Percentiles rank a stretch among this genome's conserved stretches.
phyloP scores from a whole-genome alignment of 2,113 vertebrate species.

The Pomatostomus ruficeps region DNA sequence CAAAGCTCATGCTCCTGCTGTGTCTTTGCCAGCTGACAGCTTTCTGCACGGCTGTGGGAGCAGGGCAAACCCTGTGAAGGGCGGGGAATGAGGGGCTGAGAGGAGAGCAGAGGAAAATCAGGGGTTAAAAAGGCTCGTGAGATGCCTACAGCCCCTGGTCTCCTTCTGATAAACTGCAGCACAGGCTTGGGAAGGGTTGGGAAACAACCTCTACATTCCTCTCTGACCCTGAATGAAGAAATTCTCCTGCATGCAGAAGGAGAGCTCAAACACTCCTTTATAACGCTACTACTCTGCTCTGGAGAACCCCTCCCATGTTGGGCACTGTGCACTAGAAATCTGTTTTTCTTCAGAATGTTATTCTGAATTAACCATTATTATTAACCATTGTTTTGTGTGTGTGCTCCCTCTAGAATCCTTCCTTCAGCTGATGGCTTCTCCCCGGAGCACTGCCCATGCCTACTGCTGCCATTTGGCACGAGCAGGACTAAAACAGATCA shows the following conservation, averaged over 20 bases:
- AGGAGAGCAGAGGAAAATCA: neutral
- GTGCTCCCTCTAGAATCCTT: neutral
- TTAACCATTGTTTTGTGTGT: neutral
- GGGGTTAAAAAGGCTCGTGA: neutral
- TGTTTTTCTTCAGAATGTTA: neutral
- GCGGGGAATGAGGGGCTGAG: neutral
- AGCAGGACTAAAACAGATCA: neutral
- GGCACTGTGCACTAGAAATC: neutral
- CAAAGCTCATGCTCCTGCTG: neutral
- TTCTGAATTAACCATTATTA: no score
- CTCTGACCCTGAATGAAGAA: neutral
- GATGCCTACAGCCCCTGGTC: neutral
- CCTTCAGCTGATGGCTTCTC: neutral
- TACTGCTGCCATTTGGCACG: constrained; percentile 4
- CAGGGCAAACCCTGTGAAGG: neutral
- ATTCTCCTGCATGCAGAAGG: neutral
- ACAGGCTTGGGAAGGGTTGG: neutral
- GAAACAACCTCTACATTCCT: neutral
- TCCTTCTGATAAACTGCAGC: neutral
- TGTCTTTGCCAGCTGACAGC: neutral
- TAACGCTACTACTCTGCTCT: neutral
- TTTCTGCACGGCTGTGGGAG: neutral
- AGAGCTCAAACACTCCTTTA: neutral
- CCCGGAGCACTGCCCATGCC: neutral
- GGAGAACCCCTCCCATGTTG: neutral